Base-by-base conservation (phyloP, 2,797 vertebrate genomes). In the Mus caroli region DNA sequence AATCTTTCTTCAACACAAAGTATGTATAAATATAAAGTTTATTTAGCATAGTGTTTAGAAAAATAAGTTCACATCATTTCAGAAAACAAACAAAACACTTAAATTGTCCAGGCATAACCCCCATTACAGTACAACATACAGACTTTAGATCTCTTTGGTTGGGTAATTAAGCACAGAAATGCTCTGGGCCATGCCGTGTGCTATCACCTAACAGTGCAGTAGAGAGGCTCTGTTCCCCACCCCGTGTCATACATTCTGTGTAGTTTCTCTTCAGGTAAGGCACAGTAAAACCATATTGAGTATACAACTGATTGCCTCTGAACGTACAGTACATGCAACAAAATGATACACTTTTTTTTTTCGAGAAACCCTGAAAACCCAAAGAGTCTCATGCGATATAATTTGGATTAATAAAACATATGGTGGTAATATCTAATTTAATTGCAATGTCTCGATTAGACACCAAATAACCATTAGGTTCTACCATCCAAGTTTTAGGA, bases 41-140 rank as follows among this genome's bases (percentile, higher is more conserved):
- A 99, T 99, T 99, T 99, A 99, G 99, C 99, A 99, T 99, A 98
- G 99, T 99, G 99, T 99, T 99, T 99, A 99, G 99, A 99, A 99
- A 99, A 99, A 99, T 99, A 99, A 99, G 99, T 99, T 99, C 99
- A 99, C 99, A 99, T 99, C 99, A 99, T 99, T 99, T 99, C 99
- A 99, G 99, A 99, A 99, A 99, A 99, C 99, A 99, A 99, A 99
- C 99, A 99, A 99, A 99, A 98, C 98, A 98, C 98, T 98, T 98
- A 99, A 99, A 98, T 98, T 99, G 98, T 99, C 99, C 99, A 99
- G 99, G 99, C 99, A 99, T 99, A 99, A 99, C 99, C 99, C 98
- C 98, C 99, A 98, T 99, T 99, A 99, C 98, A 99, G 98, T 99
- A 99, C 98, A 98, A 99, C 98, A 98, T 98, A 98, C 98, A 98